Percentiles rank a stretch among this genome's conserved stretches.
These are phyloP conservation scores for Podargus strigoides DNA, from an alignment of 2,797 vertebrate species.

Conservation along the genomic window DNA sequence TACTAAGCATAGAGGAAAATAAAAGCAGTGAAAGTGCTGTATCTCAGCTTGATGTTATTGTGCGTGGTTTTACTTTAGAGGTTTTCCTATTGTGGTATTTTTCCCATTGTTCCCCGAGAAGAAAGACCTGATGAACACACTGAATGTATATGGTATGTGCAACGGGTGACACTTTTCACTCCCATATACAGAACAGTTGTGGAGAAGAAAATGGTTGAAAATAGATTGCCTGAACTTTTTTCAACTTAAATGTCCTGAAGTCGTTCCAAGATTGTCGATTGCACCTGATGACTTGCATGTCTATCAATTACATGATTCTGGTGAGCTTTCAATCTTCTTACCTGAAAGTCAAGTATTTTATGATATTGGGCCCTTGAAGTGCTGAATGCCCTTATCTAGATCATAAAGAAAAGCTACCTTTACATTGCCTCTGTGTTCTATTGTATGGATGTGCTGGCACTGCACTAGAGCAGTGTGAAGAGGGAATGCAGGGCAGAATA, in stretches of 20 bases:
- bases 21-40: conserved; percentile 57
- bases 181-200: neutral
- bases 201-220: conserved; percentile 49
- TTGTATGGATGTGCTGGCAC: neutral
- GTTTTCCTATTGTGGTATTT: conserved; percentile 64
- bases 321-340: neutral
- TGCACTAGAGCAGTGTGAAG: neutral
- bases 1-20: conserved; percentile 64
- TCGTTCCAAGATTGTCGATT: neutral
- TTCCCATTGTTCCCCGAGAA: conserved; percentile 61
- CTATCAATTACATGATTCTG: neutral
- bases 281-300: neutral
- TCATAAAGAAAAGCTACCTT: neutral
- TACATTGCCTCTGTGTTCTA: neutral
- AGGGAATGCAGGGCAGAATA: neutral
- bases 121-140: conserved; percentile 66
- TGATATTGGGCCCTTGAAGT: neutral
- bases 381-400: neutral
- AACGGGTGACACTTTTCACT: conserved; percentile 44
- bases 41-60: conserved; percentile 70
- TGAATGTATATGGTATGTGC: conserved; percentile 20
- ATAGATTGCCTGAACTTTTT: neutral
- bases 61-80: conserved; percentile 62
- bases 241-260: neutral
- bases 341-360: neutral